phyloP scores from a whole-genome alignment of 1,140 invertebrate genomes.

The Musca vetustissima region DNA sequence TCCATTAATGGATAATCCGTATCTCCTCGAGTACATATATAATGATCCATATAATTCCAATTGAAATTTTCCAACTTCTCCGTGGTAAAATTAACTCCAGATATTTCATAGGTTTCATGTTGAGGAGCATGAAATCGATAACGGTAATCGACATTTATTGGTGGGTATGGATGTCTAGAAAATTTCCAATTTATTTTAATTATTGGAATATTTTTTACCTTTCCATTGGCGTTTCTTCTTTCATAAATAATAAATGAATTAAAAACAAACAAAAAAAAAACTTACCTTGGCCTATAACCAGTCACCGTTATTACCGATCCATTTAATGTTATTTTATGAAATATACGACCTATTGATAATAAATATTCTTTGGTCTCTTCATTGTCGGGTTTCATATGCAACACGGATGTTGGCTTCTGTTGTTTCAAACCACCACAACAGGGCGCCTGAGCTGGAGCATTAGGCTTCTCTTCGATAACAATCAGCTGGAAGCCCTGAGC shows the following conservation, averaged over 20 bases:
- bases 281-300: constrained; percentile 85
- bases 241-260: no score
- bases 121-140: constrained; percentile 93
- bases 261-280: no score
- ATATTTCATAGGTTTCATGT: constrained; percentile 91
- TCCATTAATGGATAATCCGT: constrained; percentile 85
- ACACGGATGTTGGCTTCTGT: constrained; percentile 43
- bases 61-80: constrained; percentile 95
- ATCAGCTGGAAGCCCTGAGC: constrained; percentile 64
- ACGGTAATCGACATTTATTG: constrained; percentile 85
- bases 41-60: constrained; percentile 98
- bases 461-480: constrained; percentile 43
- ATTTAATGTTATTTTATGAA: constrained; percentile 84
- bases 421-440: constrained; percentile 56
- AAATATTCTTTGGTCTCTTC: constrained; percentile 73
- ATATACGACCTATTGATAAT: constrained; percentile 92
- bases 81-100: constrained; percentile 90
- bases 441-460: constrained; percentile 34
- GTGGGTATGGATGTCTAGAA: constrained; percentile 85
- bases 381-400: constrained; percentile 44
- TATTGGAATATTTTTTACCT: no score
- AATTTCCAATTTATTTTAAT: background rate
- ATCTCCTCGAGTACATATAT: constrained; percentile 91
- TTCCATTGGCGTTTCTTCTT: no score
- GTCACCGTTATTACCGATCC: constrained; percentile 90